Evolutionary conservation across 2,888 invertebrate species (phyloP), one percentile per base, ranked within the genome.

Genomic region (Bombyx huttoni): DNA sequence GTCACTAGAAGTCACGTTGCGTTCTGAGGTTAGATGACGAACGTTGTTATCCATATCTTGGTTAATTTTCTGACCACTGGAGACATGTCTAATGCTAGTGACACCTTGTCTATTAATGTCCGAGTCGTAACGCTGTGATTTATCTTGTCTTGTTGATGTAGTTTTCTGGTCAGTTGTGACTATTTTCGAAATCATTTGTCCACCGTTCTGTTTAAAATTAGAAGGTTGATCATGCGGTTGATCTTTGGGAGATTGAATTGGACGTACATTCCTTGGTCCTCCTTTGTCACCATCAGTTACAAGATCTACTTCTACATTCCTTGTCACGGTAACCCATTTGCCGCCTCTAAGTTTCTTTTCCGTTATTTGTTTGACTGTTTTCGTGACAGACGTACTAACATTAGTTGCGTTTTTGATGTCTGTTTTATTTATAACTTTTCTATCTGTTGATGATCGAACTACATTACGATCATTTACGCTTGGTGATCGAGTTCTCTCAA

Each of bases 251-350:
- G 55, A 52, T 34, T 56, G 51, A 48, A 48, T 12, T 1, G 47
- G 24, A 14, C 50, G 55, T 48, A 56, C 61, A 7, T 60, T 54
- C 33, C 52, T 52, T 8, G 58, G 52, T 54, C 59, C 67, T 49
- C 61, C 67, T 10, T 60, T 60, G 49, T 76, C 68, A 35, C 67
- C 69, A 48, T 67, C 69, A 50, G 59, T 58, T 46, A 56, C 54
- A 52, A 93, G 90, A 54, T 92, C 92, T 0, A 94, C 93, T 75
- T 93, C 92, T 75, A 91, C 91, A 64, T 93, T 89, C 59, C 91
- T 80, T 52, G 89, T 91, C 54, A 91, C 90, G 13, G 89, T 81
- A 8, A 87, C 80, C 71, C 79, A 87, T 56, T 89, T 89, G 35
- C 87, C 89, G 45, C 77, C 85, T 48, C 86, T 81, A 40, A 89